Base-by-base conservation (phyloP, 64 coral and sea anemone genomes). In the Pocillopora verrucosa region DNA sequence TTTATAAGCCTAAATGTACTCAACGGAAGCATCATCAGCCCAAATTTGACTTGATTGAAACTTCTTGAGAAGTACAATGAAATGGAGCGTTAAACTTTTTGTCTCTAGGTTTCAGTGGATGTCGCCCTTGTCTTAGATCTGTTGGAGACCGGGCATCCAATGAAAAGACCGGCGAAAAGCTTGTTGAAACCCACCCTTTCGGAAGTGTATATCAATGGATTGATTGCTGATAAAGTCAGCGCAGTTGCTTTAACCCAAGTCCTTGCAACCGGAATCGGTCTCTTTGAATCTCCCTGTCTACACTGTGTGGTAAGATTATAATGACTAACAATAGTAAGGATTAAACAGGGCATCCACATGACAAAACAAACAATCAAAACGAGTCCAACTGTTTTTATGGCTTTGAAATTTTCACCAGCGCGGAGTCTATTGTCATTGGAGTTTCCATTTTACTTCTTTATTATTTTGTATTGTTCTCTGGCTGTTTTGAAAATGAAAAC, bases 201-300 rank as follows among this genome's bases (percentile, higher is more conserved):
- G 9, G 59, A 78, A 59, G 45, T 58, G 51, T 78, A 78, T 17
- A 78, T 78, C 76, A 20, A 78, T 41, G 76, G 76, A 22, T 78
- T 78, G 20, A 78, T 24, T 9, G 76, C 17, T 24, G 76, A 78
- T 78, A 41, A 78, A 13, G 45, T 58, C 57, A 78, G 51, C 0
- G 51, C 76, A 41, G 59, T 51, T 24, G 56, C 76, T 41, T 58
- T 56, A 58, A 78, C 59, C 76, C 76, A 78, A 2, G 51, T 41
- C 76, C 76, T 58, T 56, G 59, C 76, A 59, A 51, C 17, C 30
- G 30, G 13, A 22, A 17, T 9, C 3, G 17, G 2, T 25, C 22
- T 24, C 24, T 78, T 13, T 78, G 30, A 5, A 59, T 19, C 16
- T 12, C n/a, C 4, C 11, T 56, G 59, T 11, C 13, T 11, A n/a